Percentiles rank a stretch among this genome's conserved stretches.
These are phyloP conservation scores for Lucilia sericata DNA, from an alignment of 1,140 invertebrate species.

Conservation along the genomic window DNA sequence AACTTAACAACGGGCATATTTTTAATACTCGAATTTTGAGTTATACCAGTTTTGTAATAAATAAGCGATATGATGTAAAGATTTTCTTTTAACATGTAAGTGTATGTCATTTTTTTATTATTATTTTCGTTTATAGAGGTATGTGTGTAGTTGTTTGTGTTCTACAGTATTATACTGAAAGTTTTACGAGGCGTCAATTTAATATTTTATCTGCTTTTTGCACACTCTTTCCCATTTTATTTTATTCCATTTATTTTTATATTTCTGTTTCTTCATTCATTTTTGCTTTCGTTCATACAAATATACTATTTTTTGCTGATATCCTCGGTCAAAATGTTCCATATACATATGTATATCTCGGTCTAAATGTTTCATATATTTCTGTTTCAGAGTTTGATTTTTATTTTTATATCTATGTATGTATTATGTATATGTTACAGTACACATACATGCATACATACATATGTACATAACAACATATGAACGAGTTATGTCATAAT, in stretches of 20 bases:
- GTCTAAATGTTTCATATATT: neutral
- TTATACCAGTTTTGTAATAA: neutral
- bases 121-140: neutral
- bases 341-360: neutral
- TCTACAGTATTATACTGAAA: constrained; percentile 7
- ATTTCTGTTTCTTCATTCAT: neutral
- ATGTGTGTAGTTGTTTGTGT: neutral
- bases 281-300: too few relatives aligned
- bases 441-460: too few relatives aligned
- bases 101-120: neutral
- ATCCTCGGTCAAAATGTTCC: neutral
- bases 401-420: too few relatives aligned
- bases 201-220: constrained; percentile 42
- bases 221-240: constrained; percentile 21
- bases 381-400: too few relatives aligned
- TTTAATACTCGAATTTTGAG: too few relatives aligned
- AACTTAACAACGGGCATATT: too few relatives aligned
- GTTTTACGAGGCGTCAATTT: constrained; percentile 42
- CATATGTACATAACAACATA: neutral
- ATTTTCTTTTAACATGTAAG: neutral
- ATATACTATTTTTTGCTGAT: neutral
- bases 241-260: constrained; percentile 5
- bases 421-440: too few relatives aligned
- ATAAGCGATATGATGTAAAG: neutral
- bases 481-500: constrained; percentile 39